Percentiles rank a stretch among this genome's conserved stretches.
Conservation (phyloP, 2,113 vertebrate genomes). For the Cinclus mexicanus region DNA sequence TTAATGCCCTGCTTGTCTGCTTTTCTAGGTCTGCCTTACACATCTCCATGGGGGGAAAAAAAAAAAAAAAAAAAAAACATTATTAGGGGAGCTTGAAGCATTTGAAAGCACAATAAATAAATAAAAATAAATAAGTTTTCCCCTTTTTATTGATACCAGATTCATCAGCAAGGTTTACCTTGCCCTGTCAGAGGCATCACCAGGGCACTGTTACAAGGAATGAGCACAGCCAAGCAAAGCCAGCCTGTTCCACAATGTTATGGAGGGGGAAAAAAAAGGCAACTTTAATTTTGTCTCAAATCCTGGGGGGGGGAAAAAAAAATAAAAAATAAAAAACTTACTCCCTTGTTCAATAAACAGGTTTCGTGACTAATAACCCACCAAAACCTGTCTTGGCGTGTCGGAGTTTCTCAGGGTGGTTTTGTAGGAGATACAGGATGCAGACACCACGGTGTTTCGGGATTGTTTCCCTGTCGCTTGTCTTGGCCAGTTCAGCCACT, state of each 20-base stretch:
- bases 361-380: background rate
- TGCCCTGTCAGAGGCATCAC: fast-evolving
- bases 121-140: background rate
- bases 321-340: background rate
- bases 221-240: background rate
- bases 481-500: fast-evolving
- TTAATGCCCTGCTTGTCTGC: background rate
- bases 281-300: background rate
- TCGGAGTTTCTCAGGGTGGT: background rate
- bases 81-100: background rate
- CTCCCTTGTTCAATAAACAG: background rate
- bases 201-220: background rate
- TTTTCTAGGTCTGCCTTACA: background rate
- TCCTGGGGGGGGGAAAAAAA: no score
- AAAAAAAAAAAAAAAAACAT: no score
- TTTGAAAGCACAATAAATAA: background rate
- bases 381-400: background rate
- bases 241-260: background rate
- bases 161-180: background rate
- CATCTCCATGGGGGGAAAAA: background rate
- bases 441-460: background rate
- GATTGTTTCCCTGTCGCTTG: background rate
- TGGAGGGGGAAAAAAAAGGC: fast-evolving
- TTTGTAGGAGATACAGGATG: background rate
- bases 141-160: background rate